These are phyloP conservation scores for Alloplasta piceator DNA, from an alignment of 2,888 invertebrate species.

Conservation along the genomic window DNA sequence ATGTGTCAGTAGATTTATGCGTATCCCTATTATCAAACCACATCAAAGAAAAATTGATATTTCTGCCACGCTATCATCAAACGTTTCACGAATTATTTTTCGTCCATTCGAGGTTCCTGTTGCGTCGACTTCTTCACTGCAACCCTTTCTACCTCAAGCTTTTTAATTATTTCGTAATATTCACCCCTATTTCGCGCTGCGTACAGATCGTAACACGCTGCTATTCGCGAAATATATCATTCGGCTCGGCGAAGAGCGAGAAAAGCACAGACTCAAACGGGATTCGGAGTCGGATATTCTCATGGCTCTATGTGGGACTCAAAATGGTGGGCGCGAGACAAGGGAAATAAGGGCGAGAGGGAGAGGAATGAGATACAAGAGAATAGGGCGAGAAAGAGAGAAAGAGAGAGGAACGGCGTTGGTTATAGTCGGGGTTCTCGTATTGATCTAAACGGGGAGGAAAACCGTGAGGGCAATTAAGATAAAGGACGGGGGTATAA, in stretches of 20 bases:
- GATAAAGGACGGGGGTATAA: conserved; percentile 80
- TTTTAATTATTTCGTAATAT: conserved; percentile 59
- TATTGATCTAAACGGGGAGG: conserved; percentile 81
- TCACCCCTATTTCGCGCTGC: conserved; percentile 20
- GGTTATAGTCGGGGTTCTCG: conserved; percentile 68
- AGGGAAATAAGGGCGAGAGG: conserved; percentile 7
- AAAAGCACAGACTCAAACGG: conserved; percentile 4
- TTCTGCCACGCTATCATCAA: no score
- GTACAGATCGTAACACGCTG: conserved; percentile 54
- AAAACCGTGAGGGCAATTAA: conserved; percentile 81
- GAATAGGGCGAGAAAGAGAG: conserved; percentile 13
- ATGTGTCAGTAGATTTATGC: no score
- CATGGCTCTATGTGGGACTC: not conserved
- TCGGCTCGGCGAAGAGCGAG: conserved; percentile 69
- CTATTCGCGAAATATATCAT: conserved; percentile 71
- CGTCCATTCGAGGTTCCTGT: not conserved
- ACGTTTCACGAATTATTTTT: no score
- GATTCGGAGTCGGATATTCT: conserved; percentile 40
- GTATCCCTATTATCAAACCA: no score
- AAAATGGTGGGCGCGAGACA: conserved; percentile 9
- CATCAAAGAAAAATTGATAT: no score
- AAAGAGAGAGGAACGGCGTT: conserved; percentile 54
- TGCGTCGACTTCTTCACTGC: not conserved
- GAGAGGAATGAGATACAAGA: conserved; percentile 36
- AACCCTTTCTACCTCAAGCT: not conserved